Conservation (phyloP, 2,113 vertebrate genomes). For the Antidorcas marsupialis region DNA sequence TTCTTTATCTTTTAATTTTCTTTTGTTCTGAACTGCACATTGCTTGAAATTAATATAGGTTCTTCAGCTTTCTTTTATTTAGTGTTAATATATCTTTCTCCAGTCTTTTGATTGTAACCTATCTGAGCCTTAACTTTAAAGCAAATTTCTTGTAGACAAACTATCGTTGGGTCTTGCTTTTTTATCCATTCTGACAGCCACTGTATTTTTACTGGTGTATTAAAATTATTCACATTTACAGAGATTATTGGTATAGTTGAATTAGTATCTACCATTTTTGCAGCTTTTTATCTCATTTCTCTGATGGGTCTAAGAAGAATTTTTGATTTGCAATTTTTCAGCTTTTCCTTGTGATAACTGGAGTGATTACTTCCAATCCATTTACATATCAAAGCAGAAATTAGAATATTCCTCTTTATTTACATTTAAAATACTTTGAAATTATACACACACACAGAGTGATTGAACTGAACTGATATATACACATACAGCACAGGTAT, state of each 20-base stretch:
- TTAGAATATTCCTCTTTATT: background rate
- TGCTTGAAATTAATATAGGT: background rate
- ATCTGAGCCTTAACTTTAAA: background rate
- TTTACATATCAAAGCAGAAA: background rate
- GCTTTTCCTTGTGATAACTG: background rate
- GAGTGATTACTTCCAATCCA: background rate
- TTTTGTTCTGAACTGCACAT: background rate
- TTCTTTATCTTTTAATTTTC: background rate
- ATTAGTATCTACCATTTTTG: background rate
- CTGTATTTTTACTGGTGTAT: background rate
- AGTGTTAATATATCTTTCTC: background rate
- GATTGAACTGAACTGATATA: background rate
- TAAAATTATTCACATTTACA: background rate
- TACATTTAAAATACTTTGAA: conserved; percentile 1
- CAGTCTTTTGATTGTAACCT: background rate
- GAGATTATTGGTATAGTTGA: background rate
- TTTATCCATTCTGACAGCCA: background rate
- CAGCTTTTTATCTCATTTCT: background rate
- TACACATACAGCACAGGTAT: background rate
- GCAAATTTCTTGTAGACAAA: background rate
- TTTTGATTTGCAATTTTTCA: background rate
- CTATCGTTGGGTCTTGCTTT: background rate
- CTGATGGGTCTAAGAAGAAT: background rate
- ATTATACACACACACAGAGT: background rate
- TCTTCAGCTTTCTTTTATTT: background rate